phyloP scores from a whole-genome alignment of 2,113 vertebrate species.

The Lepus americanus region DNA sequence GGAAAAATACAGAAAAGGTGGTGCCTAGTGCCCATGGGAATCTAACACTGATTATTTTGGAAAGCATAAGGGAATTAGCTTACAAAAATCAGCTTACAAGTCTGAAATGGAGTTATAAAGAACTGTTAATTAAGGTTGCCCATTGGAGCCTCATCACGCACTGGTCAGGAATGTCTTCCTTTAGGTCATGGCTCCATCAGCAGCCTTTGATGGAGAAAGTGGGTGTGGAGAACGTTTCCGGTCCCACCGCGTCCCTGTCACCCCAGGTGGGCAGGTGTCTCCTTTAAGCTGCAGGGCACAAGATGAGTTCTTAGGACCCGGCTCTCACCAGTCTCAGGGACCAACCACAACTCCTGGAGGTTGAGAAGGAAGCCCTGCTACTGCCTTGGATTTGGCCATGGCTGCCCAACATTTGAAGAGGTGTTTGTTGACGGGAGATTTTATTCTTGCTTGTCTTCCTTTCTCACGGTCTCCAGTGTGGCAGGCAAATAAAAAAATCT shows the following conservation, averaged over 20 bases:
- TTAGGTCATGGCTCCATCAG: not conserved
- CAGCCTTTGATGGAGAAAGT: constrained; percentile 58
- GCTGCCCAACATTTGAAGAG: not conserved
- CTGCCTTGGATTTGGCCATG: not conserved
- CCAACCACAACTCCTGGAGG: accelerated
- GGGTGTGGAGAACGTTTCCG: not conserved
- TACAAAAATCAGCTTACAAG: not conserved
- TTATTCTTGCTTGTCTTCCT: not conserved
- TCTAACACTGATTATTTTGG: constrained; percentile 33
- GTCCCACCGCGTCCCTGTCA: accelerated
- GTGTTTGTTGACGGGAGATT: not conserved
- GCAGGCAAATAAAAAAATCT: not conserved
- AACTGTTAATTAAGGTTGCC: constrained; percentile 34
- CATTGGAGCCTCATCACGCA: not conserved
- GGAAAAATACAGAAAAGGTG: not conserved
- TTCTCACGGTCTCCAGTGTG: not conserved
- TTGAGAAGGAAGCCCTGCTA: not conserved
- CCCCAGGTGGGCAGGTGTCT: not conserved
- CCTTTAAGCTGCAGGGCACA: not conserved
- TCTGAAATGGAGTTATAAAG: constrained; percentile 34
- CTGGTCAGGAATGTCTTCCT: constrained; percentile 58
- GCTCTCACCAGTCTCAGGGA: not conserved
- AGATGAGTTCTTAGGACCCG: not conserved
- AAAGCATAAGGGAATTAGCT: constrained; percentile 30
- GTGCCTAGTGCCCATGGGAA: not conserved